Percentiles rank a stretch among this genome's conserved stretches.
Evolutionary conservation across 2,797 vertebrate genomes (phyloP).

Genomic region (Naso thynnoides): DNA sequence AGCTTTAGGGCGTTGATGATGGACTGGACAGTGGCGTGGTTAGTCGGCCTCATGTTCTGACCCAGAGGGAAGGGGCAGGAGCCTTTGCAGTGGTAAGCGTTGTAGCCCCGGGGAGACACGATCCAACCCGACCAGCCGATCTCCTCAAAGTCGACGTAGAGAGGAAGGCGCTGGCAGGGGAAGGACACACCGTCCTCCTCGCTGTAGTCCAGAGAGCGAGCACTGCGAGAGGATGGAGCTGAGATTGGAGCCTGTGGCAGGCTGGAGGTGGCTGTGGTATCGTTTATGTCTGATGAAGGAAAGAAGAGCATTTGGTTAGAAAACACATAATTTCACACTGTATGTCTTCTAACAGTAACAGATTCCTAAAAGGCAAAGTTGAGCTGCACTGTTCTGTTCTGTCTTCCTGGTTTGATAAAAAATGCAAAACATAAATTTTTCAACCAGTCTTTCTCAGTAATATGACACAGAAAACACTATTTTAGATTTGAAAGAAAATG

Average conservation of each 20-base stretch:
- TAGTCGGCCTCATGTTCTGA: slow-evolving; percentile 88
- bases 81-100: slow-evolving; percentile 85
- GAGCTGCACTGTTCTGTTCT: neutral
- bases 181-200: slow-evolving; percentile 68
- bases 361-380: neutral
- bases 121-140: slow-evolving; percentile 87
- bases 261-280: slow-evolving; percentile 47
- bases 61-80: slow-evolving; percentile 88
- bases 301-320: neutral
- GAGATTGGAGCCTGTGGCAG: slow-evolving; percentile 56
- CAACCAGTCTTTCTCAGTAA: neutral
- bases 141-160: slow-evolving; percentile 87
- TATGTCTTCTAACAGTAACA: neutral
- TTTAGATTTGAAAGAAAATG: neutral
- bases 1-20: slow-evolving; percentile 90
- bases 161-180: slow-evolving; percentile 84
- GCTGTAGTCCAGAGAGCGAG: slow-evolving; percentile 80
- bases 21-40: slow-evolving; percentile 89
- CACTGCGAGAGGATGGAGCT: slow-evolving; percentile 63
- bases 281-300: slow-evolving; percentile 66
- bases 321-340: neutral
- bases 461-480: neutral
- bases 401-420: neutral
- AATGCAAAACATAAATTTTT: neutral
- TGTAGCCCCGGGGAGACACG: slow-evolving; percentile 87